Evolutionary conservation across 2,888 invertebrate genomes (phyloP), one percentile per base, ranked within the genome.

Genomic region (Synergus japonicus): DNA sequence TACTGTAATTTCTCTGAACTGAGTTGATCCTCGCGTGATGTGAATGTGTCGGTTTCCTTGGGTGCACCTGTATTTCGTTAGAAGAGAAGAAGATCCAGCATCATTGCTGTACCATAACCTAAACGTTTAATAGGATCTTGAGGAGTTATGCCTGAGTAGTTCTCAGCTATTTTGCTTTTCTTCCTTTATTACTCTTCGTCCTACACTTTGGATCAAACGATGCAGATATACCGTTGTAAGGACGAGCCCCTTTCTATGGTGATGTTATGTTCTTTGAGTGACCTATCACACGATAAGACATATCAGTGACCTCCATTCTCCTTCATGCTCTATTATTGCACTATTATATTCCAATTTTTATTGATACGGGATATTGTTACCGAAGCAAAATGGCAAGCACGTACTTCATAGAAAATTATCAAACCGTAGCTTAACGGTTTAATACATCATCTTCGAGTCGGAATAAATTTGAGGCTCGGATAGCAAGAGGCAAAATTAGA

Each of bases 1-100:
- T 83, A 83, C 83, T 46, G 81, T 83, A 82, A 82, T 83, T 83
- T 80, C 81, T 69, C 63, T 76, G 79, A 82, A 83, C 77, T 54
- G 60, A 78, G 46, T 67, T 41, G 54, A 46, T 64, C 64, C 7
- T 54, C 64, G 65, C 78, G 79, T 79, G 81, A 82, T 83, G 81
- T 79, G 78, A 80, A 79, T 78, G 80, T 69, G 76, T 65, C 41
- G 67, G 37, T 80, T 76, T 82, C 77, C 82, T 76, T 77, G 46
- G 77, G 18, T 73, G 54, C 73, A 73, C 73, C 73, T 73, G 54
- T 73, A 58, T 37, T 15, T 73, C 37, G 29, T 49, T 73, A 10
- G 12, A 29, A 58, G 37, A 64, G 54, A 54, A 58, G 54, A 41
- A 41, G 54, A 73, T 73, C 37, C 18, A 73, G 37, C 77, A 64